Percentiles rank a stretch among this genome's conserved stretches.
Evolutionary conservation across 2,888 invertebrate species (phyloP).

Genomic region (Seladonia tumulorum): DNA sequence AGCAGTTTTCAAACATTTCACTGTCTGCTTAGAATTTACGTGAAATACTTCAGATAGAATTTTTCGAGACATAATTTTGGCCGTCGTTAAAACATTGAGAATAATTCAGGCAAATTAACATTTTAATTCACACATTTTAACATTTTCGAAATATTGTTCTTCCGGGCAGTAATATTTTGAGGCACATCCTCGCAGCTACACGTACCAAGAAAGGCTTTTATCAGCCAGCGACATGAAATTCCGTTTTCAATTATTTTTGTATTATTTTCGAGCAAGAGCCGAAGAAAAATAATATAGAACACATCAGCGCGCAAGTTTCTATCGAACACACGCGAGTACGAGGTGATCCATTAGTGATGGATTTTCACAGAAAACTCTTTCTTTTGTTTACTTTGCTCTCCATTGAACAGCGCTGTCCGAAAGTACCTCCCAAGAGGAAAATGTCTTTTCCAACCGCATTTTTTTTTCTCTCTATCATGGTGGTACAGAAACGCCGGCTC

Average conservation of each 20-base stretch:
- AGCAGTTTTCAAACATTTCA: neutral
- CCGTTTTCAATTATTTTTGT: neutral
- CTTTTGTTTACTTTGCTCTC: constrained; percentile 1
- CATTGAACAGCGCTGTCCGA: constrained; percentile 4
- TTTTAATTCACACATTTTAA: too few relatives aligned
- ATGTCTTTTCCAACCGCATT: neutral
- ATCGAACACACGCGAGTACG: neutral
- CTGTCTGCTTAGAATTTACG: neutral
- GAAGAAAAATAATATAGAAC: neutral
- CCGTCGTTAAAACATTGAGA: neutral
- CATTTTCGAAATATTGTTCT: neutral
- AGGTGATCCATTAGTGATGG: neutral
- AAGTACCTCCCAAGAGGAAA: neutral
- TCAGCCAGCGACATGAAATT: neutral
- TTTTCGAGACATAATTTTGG: neutral
- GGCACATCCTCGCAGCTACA: neutral
- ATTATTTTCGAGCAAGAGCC: neutral
- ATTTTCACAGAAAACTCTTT: neutral
- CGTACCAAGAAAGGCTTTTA: neutral
- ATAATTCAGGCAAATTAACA: neutral
- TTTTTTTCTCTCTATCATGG: neutral
- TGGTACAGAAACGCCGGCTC: neutral
- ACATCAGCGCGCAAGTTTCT: neutral
- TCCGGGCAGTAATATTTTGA: neutral
- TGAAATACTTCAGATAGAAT: neutral